These are phyloP conservation scores for Mirounga angustirostris DNA, from an alignment of 2,113 vertebrate genomes.

Conservation along the genomic window DNA sequence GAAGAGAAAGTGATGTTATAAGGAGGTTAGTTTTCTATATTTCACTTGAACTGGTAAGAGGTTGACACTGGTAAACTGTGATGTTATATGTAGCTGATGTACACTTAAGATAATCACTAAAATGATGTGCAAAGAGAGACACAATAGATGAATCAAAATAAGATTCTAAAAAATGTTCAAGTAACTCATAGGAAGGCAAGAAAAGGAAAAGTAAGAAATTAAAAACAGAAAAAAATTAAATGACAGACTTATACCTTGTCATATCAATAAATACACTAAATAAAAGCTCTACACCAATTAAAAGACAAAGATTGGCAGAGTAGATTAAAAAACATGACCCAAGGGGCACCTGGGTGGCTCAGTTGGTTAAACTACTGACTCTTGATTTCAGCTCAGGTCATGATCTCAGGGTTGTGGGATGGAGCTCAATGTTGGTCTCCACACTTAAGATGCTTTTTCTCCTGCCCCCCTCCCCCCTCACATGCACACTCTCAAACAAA, in stretches of 20 bases:
- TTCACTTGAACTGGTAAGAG: not conserved
- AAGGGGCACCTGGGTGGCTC: not conserved
- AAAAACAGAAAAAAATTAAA: not conserved
- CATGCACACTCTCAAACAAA: too few species aligned
- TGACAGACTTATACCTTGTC: not conserved
- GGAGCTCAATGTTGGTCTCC: too few species aligned
- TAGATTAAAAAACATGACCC: not conserved
- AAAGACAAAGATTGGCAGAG: not conserved
- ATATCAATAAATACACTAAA: not conserved
- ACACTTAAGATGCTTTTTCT: too few species aligned
- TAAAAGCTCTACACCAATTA: not conserved
- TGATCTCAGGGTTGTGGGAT: not conserved
- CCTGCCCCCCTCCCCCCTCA: too few species aligned
- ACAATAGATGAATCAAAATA: not conserved
- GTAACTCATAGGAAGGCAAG: not conserved
- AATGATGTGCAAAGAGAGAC: not conserved
- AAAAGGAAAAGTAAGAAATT: not conserved
- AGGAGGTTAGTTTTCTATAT: not conserved
- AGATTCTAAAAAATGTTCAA: not conserved
- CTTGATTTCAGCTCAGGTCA: not conserved
- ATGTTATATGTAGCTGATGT: not conserved
- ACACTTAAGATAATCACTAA: not conserved
- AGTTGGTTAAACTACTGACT: not conserved
- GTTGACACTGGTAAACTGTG: not conserved
- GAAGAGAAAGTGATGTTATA: not conserved